Percentiles rank a stretch among this genome's conserved stretches.
These are phyloP conservation scores for Leucania comma DNA, from an alignment of 2,888 invertebrate species.

Conservation along the genomic window DNA sequence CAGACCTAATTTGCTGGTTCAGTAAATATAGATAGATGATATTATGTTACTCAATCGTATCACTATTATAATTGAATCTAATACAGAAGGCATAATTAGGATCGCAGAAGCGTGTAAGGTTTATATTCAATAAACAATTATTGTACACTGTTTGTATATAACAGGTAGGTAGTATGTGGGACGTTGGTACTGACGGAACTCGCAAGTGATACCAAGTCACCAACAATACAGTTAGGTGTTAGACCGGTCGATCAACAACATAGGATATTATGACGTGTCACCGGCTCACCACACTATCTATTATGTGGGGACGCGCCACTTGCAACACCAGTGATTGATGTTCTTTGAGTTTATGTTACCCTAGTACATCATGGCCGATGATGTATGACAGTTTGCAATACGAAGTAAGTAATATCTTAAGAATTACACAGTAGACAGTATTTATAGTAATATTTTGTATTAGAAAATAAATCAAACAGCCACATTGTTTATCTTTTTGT, in stretches of 20 bases:
- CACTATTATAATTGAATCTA: background rate
- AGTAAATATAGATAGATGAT: constrained; percentile 8
- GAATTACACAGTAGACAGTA: background rate
- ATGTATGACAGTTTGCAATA: constrained; percentile 26
- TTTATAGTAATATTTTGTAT: background rate
- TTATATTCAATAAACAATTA: constrained; percentile 4
- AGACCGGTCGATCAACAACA: constrained; percentile 45
- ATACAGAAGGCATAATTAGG: background rate
- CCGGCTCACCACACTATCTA: constrained; percentile 58
- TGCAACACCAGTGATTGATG: constrained; percentile 49
- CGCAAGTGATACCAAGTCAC: constrained; percentile 14
- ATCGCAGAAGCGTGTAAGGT: background rate
- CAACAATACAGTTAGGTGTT: constrained; percentile 45
- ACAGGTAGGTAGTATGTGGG: background rate
- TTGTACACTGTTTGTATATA: background rate
- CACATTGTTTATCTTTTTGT: too few relatives aligned
- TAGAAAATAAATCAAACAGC: too few relatives aligned
- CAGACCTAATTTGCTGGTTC: constrained; percentile 15
- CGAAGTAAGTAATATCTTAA: background rate
- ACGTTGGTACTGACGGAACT: background rate
- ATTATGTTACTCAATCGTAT: background rate
- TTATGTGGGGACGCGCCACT: constrained; percentile 52
- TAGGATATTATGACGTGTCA: constrained; percentile 53
- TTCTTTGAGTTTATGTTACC: constrained; percentile 34
- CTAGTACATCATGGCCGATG: constrained; percentile 47